Evolutionary conservation across 2,113 vertebrate genomes (phyloP).

Genomic region (Pachyramphus minor): DNA sequence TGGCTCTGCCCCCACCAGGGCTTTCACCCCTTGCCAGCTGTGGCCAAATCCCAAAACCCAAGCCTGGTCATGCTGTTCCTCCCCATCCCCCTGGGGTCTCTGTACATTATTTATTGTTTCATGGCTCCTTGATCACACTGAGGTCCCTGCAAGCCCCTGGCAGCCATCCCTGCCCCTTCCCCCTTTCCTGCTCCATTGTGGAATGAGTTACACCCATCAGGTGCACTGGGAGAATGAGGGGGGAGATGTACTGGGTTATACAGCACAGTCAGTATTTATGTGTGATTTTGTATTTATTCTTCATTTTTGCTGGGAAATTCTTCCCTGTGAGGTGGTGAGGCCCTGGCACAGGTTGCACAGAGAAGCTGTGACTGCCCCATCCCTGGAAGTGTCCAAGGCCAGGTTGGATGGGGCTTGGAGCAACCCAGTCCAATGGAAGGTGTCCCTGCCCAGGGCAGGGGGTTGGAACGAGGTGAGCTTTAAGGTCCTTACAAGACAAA

Average conservation of each 20-base stretch:
- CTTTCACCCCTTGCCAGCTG: too few species aligned
- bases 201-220: background rate
- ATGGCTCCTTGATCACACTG: too few species aligned
- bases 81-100: background rate
- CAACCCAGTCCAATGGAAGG: fast-evolving
- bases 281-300: background rate
- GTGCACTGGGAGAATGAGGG: background rate
- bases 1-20: background rate
- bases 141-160: background rate
- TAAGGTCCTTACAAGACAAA: background rate
- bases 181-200: too few species aligned
- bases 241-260: background rate
- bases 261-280: background rate
- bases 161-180: background rate
- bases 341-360: background rate
- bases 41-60: background rate
- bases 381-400: background rate
- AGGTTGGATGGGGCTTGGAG: fast-evolving
- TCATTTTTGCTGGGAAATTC: background rate
- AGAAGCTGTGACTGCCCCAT: background rate
- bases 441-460: background rate
- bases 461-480: fast-evolving
- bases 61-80: fast-evolving
- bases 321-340: fast-evolving
- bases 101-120: background rate